Evolutionary conservation across 1,140 invertebrate species (phyloP).

Genomic region (Heliconius hermathena): DNA sequence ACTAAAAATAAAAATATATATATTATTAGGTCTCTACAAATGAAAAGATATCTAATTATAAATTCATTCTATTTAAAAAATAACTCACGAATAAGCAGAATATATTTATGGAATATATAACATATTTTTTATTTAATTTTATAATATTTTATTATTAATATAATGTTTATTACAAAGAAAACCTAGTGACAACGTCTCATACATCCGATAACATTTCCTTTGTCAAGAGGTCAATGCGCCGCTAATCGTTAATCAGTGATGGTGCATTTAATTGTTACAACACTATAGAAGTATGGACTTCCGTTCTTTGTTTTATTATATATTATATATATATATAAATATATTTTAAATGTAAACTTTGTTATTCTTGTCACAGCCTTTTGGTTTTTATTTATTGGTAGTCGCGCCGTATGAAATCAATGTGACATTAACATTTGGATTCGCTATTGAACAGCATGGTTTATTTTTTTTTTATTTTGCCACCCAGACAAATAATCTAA

Average conservation of each 20-base stretch:
- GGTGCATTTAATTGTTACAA: constrained; percentile 46
- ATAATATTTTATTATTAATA: not conserved
- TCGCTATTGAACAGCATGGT: too few relatives aligned
- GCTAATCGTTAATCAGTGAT: constrained; percentile 43
- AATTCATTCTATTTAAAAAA: too few relatives aligned
- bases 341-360: not conserved
- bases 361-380: not conserved
- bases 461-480: too few relatives aligned
- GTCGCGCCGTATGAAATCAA: not conserved
- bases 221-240: constrained; percentile 41
- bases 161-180: not conserved
- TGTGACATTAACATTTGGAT: not conserved
- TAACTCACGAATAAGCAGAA: too few relatives aligned
- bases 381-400: not conserved
- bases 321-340: not conserved
- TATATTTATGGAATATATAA: too few relatives aligned
- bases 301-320: constrained; percentile 41
- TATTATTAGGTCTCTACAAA: too few relatives aligned
- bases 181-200: not conserved
- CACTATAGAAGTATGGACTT: constrained; percentile 35
- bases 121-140: too few relatives aligned
- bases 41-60: too few relatives aligned
- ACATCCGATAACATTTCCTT: constrained; percentile 2
- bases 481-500: too few relatives aligned
- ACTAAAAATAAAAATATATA: too few relatives aligned